Evolutionary conservation across 92 coral and sea anemone species (phyloP), one percentile per base, ranked within the genome.

Genomic region (Phenganax subtilis): DNA sequence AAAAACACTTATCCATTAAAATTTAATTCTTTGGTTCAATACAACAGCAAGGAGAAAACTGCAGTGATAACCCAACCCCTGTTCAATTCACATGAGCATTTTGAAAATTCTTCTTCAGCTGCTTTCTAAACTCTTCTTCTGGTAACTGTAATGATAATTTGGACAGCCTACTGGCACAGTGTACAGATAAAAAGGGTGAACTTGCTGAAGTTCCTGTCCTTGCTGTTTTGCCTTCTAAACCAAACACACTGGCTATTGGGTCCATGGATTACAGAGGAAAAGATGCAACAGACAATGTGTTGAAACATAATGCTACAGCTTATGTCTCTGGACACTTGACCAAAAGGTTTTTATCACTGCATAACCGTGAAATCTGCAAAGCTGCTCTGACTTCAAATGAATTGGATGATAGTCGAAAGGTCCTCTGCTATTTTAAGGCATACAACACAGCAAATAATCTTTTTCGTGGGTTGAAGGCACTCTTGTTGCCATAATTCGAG

Each of bases 21-120:
- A 73, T 73, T 73, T 73, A n/a, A n/a, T n/a, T n/a, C 55, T 73
- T 73, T 73, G 55, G 58, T 57, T 51, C 58, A 73, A 73, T 73
- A 51, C 17, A 57, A 28, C 58, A 57, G 55, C 78, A 73, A 8
- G 58, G 55, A 51, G 55, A 30, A 29, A 57, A 57, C 17, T n/a
- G n/a, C n/a, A 57, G 55, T 29, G 78, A 73, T 73, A 73, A 73
- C 58, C 78, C 78, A 29, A 30, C 17, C n/a, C n/a, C n/a, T n/a
- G n/a, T n/a, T n/a, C n/a, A n/a, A n/a, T n/a, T n/a, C n/a, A n/a
- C n/a, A n/a, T 73, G 78, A 20, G 31, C 58, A 20, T 0, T 73
- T n/a, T n/a, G n/a, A n/a, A n/a, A n/a, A n/a, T n/a, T n/a, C n/a
- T n/a, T n/a, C n/a, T n/a, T n/a, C n/a, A 51, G 78, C 58, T 57